phyloP scores from a whole-genome alignment of 1,140 invertebrate genomes.

The Bombus balteatus region DNA sequence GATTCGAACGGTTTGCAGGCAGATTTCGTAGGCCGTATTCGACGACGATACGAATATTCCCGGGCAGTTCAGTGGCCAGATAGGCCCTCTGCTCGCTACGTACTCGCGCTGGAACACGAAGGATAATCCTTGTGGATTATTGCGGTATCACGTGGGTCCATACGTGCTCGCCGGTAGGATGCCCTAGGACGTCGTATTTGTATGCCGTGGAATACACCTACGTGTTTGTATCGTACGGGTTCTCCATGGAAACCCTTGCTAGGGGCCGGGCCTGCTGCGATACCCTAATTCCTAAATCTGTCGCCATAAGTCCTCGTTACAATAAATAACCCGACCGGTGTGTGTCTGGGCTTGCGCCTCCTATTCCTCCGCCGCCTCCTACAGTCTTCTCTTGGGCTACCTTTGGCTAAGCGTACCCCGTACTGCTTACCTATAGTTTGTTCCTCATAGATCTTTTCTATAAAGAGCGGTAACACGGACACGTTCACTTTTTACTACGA shows the following conservation, averaged over 20 bases:
- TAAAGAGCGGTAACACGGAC: slow-evolving; percentile 37
- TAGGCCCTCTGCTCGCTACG: slow-evolving; percentile 73
- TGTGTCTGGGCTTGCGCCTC: slow-evolving; percentile 72
- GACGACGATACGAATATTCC: slow-evolving; percentile 72
- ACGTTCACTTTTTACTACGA: slow-evolving; percentile 23
- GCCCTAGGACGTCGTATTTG: slow-evolving; percentile 73
- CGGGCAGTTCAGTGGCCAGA: slow-evolving; percentile 74
- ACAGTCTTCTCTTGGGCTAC: slow-evolving; percentile 45
- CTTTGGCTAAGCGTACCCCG: slow-evolving; percentile 34
- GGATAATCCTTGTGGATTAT: slow-evolving; percentile 83
- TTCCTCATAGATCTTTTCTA: slow-evolving; percentile 42
- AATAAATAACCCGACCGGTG: slow-evolving; percentile 81
- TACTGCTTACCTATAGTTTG: not conserved
- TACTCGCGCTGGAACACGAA: slow-evolving; percentile 72
- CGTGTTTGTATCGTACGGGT: slow-evolving; percentile 72
- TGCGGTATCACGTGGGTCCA: slow-evolving; percentile 79
- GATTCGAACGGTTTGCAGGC: slow-evolving; percentile 44
- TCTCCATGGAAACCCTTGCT: slow-evolving; percentile 78
- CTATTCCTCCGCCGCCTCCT: slow-evolving; percentile 55
- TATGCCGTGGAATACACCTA: slow-evolving; percentile 72
- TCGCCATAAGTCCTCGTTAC: slow-evolving; percentile 84
- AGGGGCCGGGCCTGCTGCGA: slow-evolving; percentile 74
- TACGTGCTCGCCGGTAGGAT: slow-evolving; percentile 74
- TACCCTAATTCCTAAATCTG: slow-evolving; percentile 83
- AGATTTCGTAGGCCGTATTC: slow-evolving; percentile 58